Base-by-base conservation (phyloP, 2,113 vertebrate species). In the Apistogramma diplotaenia region DNA sequence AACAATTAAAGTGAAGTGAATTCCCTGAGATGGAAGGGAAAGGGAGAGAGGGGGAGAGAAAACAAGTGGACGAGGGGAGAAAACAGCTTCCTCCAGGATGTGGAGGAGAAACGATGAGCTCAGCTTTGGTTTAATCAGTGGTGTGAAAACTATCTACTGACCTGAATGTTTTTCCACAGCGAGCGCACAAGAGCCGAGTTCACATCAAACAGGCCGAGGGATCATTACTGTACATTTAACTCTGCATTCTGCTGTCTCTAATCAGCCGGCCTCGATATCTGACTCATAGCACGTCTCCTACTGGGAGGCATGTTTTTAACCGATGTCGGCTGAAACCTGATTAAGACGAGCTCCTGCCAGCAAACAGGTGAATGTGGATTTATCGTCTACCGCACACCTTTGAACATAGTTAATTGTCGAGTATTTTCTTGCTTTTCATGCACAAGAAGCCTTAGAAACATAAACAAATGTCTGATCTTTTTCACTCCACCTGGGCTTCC, bases 1-100 rank as follows among this genome's bases (percentile, higher is more conserved):
- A 93, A 94, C 93, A 96, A 94, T 95, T 94, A 94, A 91, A 94
- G 93, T 95, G 94, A 96, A 93, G 94, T 93, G 93, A 96, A 96
- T 95, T 96, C 95, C 94, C 95, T 90, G 92, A 94, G 93, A 94
- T 89, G 89, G 92, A 89, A 84, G 46, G 74, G 51, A 56, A 11
- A 23, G 12, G 1, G 33, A 16, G 31, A 90, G 89, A 74, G 86
- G 83, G 80, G 37, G 86, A 84, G 57, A 79, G 81, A 43, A 78
- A 35, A 40, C n/a, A 19, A 43, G 49, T 91, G 89, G 84, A 80
- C 3, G 31, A 70, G 65, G 16, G 46, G 61, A 76, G 78, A 56
- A 60, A 58, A 8, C 35, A 9, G 87, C 94, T 87, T 92, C 72
- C 89, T 85, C 76, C 76, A 61, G 75, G 76, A 89, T 94, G 70